phyloP scores from a whole-genome alignment of 1,140 invertebrate genomes.

The honey bee (Apis mellifera) region DNA sequence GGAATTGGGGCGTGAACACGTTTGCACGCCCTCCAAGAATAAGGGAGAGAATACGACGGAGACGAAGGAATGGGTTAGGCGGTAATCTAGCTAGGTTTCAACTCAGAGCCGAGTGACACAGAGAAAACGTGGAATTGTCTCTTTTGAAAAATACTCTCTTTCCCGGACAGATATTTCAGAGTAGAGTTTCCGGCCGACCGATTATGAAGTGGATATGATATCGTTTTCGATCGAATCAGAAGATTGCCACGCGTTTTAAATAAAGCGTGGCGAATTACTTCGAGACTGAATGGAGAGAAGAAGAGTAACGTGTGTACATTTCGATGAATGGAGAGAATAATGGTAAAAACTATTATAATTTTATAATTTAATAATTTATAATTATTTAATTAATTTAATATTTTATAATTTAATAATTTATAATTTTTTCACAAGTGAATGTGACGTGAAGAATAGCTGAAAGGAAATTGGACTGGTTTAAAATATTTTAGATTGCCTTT shows the following conservation, averaged over 20 bases:
- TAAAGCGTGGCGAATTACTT: not conserved
- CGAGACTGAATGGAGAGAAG: too few species aligned
- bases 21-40: conserved; percentile 7
- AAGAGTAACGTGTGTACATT: too few species aligned
- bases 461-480: too few species aligned
- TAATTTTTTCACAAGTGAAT: too few species aligned
- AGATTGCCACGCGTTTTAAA: not conserved
- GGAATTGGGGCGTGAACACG: conserved; percentile 54
- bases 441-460: too few species aligned
- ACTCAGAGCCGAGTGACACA: conserved; percentile 5
- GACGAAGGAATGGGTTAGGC: conserved; percentile 21
- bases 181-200: conserved; percentile 14
- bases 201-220: conserved; percentile 33
- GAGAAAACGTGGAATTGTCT: conserved; percentile 33
- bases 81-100: conserved; percentile 47
- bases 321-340: too few species aligned
- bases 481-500: too few species aligned
- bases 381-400: too few species aligned
- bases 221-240: not conserved
- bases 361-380: too few species aligned
- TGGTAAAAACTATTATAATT: too few species aligned
- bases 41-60: not conserved
- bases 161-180: conserved; percentile 1
- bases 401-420: too few species aligned
- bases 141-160: conserved; percentile 30